Conservation (phyloP, 1,140 invertebrate species). For the Drosophila aff. region DNA sequence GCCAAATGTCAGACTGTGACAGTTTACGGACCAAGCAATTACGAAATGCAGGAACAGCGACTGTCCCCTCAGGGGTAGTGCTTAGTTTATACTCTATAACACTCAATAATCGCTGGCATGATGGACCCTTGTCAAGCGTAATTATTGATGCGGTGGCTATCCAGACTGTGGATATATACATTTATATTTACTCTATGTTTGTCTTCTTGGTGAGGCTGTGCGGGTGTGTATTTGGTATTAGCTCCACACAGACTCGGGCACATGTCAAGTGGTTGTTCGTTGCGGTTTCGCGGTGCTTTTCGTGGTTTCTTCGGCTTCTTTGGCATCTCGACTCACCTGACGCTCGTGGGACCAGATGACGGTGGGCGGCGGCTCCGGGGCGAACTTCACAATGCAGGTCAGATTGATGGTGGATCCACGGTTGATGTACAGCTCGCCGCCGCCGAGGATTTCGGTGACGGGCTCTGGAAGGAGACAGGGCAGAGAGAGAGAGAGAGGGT, state of each 20-base stretch:
- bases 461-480: constrained; percentile 87
- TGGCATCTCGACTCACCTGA: constrained; percentile 86
- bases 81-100: neutral
- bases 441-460: constrained; percentile 92
- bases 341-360: constrained; percentile 93
- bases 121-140: constrained; percentile 62
- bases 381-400: constrained; percentile 92
- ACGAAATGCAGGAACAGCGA: neutral
- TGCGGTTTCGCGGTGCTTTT: constrained; percentile 5
- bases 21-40: constrained; percentile 1
- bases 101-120: neutral
- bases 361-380: constrained; percentile 91
- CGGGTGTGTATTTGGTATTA: neutral
- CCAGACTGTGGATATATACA: neutral
- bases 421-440: constrained; percentile 93
- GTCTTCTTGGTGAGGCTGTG: neutral
- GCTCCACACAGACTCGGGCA: neutral
- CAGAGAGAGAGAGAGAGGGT: no score
- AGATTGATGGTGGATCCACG: constrained; percentile 95
- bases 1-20: constrained; percentile 3
- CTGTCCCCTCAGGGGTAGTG: neutral
- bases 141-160: constrained; percentile 43
- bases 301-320: neutral
- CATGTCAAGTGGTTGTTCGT: constrained; percentile 32
- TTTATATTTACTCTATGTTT: neutral